These are phyloP conservation scores for Tylochromis polylepis DNA, from an alignment of 2,113 vertebrate genomes.

Conservation along the genomic window DNA sequence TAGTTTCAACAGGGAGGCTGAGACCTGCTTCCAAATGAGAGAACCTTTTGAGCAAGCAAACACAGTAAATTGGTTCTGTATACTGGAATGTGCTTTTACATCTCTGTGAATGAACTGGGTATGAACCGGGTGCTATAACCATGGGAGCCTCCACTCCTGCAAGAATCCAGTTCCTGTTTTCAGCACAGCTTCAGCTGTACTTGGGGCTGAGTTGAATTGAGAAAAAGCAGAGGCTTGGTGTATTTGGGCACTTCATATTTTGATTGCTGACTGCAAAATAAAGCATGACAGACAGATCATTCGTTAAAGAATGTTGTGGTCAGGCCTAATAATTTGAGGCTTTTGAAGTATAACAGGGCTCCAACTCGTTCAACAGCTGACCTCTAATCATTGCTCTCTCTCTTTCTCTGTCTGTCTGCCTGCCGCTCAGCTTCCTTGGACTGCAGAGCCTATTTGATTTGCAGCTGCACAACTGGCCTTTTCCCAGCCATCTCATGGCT, in stretches of 20 bases:
- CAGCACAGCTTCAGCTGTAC: neutral
- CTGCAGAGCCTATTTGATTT: constrained; percentile 11
- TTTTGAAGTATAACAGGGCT: constrained; percentile 15
- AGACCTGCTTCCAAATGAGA: neutral
- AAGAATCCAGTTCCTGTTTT: constrained; percentile 50
- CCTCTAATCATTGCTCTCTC: constrained; percentile 9
- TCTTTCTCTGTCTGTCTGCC: neutral
- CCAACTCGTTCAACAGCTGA: constrained; percentile 8
- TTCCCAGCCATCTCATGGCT: neutral
- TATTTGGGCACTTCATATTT: neutral
- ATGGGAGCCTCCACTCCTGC: neutral
- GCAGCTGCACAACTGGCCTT: constrained; percentile 24
- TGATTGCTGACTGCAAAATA: neutral
- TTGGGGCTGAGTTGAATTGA: neutral
- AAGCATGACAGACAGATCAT: neutral
- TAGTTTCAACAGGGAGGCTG: neutral
- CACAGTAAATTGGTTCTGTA: neutral
- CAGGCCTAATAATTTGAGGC: neutral
- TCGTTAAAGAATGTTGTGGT: neutral
- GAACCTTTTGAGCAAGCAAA: neutral
- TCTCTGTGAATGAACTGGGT: neutral
- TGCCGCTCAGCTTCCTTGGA: neutral
- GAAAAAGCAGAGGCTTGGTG: neutral
- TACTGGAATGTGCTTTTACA: neutral
- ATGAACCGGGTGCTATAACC: neutral